These are phyloP conservation scores for Plagodis pulveraria DNA, from an alignment of 2,888 invertebrate species.

Conservation along the genomic window DNA sequence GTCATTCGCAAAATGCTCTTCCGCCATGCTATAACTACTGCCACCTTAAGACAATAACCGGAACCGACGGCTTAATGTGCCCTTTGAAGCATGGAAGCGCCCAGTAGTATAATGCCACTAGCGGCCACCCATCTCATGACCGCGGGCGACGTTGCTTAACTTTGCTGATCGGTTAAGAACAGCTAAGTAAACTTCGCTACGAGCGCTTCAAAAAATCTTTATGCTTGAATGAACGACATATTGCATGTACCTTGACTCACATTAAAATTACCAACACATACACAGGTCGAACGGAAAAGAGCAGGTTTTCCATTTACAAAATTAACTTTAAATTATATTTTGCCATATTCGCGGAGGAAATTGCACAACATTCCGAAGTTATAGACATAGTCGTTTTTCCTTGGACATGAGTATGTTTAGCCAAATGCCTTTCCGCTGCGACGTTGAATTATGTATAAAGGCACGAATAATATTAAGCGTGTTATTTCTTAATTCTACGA, in stretches of 20 bases:
- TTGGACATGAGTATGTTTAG: conserved; percentile 11
- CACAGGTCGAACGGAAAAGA: conserved; percentile 14
- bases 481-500: conserved; percentile 43
- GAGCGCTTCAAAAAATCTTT: too few relatives aligned
- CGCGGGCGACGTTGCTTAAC: too few relatives aligned
- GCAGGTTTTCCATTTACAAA: conserved; percentile 9
- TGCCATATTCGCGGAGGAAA: conserved; percentile 28
- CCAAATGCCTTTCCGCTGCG: conserved; percentile 33
- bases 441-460: conserved; percentile 45
- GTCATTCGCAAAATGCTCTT: too few relatives aligned
- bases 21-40: too few relatives aligned
- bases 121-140: too few relatives aligned
- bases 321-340: conserved; percentile 31
- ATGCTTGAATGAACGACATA: background rate
- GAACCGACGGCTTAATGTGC: too few relatives aligned
- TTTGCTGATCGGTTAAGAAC: too few relatives aligned
- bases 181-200: too few relatives aligned
- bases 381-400: conserved; percentile 21
- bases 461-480: conserved; percentile 37
- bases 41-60: too few relatives aligned
- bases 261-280: conserved; percentile 5
- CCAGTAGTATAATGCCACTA: too few relatives aligned
- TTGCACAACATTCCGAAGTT: conserved; percentile 29
- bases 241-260: background rate
- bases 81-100: too few relatives aligned